Evolutionary conservation across 2,113 vertebrate genomes (phyloP), one percentile per base, ranked within the genome.

Genomic region (Malurus elegans): DNA sequence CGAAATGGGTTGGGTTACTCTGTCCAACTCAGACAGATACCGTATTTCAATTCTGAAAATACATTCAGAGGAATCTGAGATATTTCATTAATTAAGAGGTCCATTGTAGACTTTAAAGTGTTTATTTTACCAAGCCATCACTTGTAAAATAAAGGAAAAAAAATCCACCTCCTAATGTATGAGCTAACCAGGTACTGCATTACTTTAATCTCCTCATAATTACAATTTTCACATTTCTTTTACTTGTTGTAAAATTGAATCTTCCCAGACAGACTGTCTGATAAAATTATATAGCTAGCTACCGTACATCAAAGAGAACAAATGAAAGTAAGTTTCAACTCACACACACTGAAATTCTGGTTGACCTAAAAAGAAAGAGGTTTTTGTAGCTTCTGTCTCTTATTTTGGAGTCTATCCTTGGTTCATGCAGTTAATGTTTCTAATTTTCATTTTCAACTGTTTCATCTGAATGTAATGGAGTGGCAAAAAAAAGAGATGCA

Each of bases 241-340:
- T 70, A 65, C 29, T 80, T 88, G 70, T 91, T 61, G 82, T 79
- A 87, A 93, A 91, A 94, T 15, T 73, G 62, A 69, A 72, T 89
- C n/a, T 91, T 89, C 32, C 45, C 81, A 91, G 88, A 61, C 50
- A 80, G 57, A 79, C n/a, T 82, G 42, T 45, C 75, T 92, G 89
- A 94, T 89, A 79, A 95, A 94, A 92, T 79, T 57, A 72, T 17
- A 45, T 19, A 75, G 57, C 45, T 48, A 82, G 40, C 36, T 79
- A 38, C 8, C 40, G 66, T 58, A 86, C 54, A 73, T 73, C 87
- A 73, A 79, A 95, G 54, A 66, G 14, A 94, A 50, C 66, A 89
- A 45, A 38, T 85, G 45, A 94, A 91, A 91, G 31, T 34, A 74
- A 91, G 38, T 29, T 87, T 38, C 18, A n/a, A 57, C 58, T 91